Percentiles rank a stretch among this genome's conserved stretches.
Conservation (phyloP, 2,113 vertebrate genomes). For the Dipodomys stephensi region DNA sequence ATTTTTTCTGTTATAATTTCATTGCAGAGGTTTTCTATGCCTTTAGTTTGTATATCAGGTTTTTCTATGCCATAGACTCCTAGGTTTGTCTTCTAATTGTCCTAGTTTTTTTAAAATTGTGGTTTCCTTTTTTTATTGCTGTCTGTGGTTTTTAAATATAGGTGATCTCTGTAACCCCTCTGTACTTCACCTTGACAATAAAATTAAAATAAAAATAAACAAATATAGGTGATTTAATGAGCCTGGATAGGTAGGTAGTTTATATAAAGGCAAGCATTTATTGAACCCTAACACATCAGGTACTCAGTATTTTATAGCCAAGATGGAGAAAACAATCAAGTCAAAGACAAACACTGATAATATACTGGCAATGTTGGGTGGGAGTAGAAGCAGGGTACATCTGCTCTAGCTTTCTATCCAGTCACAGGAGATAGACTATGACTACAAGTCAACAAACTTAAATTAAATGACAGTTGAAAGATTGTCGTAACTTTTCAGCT, state of each 20-base stretch:
- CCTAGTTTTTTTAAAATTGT: too few species aligned
- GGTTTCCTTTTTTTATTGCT: too few species aligned
- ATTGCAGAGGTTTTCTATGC: too few species aligned
- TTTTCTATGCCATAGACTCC: too few species aligned
- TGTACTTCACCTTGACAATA: too few species aligned
- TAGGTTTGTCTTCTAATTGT: too few species aligned
- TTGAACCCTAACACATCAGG: neutral
- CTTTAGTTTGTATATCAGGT: too few species aligned
- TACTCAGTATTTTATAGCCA: neutral
- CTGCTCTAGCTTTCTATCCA: neutral
- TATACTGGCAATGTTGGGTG: neutral
- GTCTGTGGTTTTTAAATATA: neutral
- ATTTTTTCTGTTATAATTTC: too few species aligned
- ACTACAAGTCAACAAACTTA: neutral
- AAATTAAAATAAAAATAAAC: too few species aligned
- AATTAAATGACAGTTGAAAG: neutral
- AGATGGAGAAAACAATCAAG: neutral
- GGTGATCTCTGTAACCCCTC: neutral
- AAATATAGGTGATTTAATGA: neutral
- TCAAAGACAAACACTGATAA: neutral
- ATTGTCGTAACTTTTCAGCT: neutral
- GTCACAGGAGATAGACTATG: neutral
- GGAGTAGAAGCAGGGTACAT: neutral
- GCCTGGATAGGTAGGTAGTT: neutral
- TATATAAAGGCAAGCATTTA: neutral